Conservation (phyloP, 2,888 invertebrate genomes). For the Hyalella azteca region DNA sequence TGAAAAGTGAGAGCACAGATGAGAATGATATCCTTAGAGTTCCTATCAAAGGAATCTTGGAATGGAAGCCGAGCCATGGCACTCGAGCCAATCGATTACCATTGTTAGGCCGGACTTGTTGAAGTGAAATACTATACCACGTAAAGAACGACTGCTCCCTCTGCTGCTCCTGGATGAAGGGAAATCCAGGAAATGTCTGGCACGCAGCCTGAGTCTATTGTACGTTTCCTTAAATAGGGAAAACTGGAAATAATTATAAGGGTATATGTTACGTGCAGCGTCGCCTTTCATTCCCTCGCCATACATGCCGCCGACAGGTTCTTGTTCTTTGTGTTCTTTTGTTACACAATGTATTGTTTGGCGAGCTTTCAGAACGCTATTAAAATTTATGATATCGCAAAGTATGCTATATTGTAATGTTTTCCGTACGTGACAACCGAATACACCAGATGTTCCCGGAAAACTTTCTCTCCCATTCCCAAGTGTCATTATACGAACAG, state of each 20-base stretch:
- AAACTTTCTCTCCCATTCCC: too few species aligned
- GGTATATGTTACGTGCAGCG: not conserved
- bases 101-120: conserved; percentile 10
- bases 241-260: not conserved
- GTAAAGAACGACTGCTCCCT: not conserved
- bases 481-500: too few species aligned
- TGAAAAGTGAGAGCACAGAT: conserved; percentile 12
- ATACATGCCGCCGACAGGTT: not conserved
- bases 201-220: not conserved
- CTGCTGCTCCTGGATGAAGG: not conserved
- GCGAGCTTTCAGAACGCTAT: not conserved
- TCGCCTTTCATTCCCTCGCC: not conserved
- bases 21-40: conserved; percentile 7
- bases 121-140: not conserved
- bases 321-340: not conserved
- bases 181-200: not conserved
- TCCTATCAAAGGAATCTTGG: conserved; percentile 19
- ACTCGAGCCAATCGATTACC: conserved; percentile 36
- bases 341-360: not conserved
- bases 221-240: not conserved
- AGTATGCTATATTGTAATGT: too few species aligned
- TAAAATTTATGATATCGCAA: too few species aligned
- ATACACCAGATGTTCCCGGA: too few species aligned
- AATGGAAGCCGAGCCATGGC: conserved; percentile 10
- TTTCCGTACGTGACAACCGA: too few species aligned